Conservation (phyloP, 1,140 invertebrate species). For the Physella acuta region DNA sequence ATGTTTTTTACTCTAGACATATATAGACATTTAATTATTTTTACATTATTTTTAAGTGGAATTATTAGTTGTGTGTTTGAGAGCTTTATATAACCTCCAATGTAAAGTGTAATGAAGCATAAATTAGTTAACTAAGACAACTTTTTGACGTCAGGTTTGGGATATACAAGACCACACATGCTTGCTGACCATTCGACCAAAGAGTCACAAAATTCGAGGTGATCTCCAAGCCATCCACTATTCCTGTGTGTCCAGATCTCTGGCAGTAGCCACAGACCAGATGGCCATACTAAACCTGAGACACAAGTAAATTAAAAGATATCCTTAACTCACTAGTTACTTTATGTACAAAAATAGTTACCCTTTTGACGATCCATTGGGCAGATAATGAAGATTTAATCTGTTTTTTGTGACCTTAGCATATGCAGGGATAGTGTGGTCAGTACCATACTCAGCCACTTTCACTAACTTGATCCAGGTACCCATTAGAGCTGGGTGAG, state of each 20-base stretch:
- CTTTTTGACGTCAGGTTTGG: constrained; percentile 50
- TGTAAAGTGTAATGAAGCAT: background rate
- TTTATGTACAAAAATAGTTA: too few species aligned
- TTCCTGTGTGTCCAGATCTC: constrained; percentile 49
- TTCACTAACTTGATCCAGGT: too few species aligned
- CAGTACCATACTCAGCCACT: too few species aligned
- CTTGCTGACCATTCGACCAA: constrained; percentile 56
- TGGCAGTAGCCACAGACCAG: constrained; percentile 58
- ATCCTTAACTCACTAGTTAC: too few species aligned
- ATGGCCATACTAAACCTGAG: constrained; percentile 54
- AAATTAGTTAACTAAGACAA: background rate
- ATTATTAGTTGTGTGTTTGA: background rate
- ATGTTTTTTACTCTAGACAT: too few species aligned
- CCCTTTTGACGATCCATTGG: too few species aligned
- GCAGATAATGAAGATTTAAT: too few species aligned
- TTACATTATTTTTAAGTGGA: background rate
- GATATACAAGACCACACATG: constrained; percentile 59
- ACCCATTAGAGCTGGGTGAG: too few species aligned
- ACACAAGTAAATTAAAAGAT: constrained; percentile 53
- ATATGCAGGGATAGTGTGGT: too few species aligned
- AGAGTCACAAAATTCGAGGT: constrained; percentile 59
- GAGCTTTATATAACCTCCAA: too few species aligned
- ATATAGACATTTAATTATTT: too few species aligned
- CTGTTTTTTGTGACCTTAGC: too few species aligned
- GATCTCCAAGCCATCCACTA: constrained; percentile 59